Percentiles rank a stretch among this genome's conserved stretches.
Evolutionary conservation across 2,113 vertebrate genomes (phyloP).

Genomic region (Xenopus laevis): DNA sequence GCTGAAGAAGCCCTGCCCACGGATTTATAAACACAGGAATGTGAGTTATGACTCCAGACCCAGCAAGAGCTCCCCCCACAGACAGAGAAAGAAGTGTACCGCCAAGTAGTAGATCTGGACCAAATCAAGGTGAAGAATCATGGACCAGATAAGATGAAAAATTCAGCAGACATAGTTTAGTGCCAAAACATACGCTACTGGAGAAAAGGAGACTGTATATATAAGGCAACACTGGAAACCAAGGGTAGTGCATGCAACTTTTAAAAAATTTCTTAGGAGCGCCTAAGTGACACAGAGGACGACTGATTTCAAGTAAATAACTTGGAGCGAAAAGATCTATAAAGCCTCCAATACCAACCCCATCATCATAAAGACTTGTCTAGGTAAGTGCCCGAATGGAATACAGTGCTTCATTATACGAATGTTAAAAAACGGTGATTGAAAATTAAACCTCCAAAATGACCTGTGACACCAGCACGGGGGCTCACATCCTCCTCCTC

Average conservation of each 20-base stretch:
- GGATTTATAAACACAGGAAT: slow-evolving; percentile 61
- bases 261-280: background rate
- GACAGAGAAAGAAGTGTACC: slow-evolving; percentile 23
- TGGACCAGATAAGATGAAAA: background rate
- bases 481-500: no score
- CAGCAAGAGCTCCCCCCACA: slow-evolving; percentile 53
- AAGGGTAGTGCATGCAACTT: background rate
- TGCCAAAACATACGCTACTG: background rate
- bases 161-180: background rate
- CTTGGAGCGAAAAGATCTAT: background rate
- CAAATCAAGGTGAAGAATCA: background rate
- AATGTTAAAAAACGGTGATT: no score
- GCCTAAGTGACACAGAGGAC: background rate
- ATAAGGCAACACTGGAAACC: background rate
- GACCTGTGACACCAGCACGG: no score
- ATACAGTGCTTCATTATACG: no score
- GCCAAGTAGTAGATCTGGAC: background rate
- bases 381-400: background rate
- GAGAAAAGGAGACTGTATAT: background rate
- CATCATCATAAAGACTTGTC: background rate
- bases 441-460: no score
- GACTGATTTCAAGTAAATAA: background rate
- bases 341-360: background rate
- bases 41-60: slow-evolving; percentile 65
- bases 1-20: slow-evolving; percentile 6